Evolutionary conservation across 2,113 vertebrate genomes (phyloP).

Genomic region (Dasyurus viverrinus): DNA sequence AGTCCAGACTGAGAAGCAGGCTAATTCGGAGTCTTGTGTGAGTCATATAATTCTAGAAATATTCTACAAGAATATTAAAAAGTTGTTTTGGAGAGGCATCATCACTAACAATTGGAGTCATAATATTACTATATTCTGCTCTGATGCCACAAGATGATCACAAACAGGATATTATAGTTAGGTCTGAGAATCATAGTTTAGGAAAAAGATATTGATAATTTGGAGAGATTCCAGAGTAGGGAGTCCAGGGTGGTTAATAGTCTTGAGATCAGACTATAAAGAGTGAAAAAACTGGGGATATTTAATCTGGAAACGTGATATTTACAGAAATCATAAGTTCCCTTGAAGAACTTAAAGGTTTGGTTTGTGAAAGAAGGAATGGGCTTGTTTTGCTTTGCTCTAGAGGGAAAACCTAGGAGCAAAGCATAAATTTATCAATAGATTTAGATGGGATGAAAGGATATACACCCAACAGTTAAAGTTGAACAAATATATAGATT

Average conservation of each 20-base stretch:
- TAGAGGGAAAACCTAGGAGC: neutral
- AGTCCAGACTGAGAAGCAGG: neutral
- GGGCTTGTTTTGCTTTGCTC: neutral
- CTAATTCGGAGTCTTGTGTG: neutral
- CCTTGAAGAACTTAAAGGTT: neutral
- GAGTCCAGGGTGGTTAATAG: neutral
- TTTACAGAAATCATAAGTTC: neutral
- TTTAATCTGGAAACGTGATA: neutral
- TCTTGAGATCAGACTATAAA: neutral
- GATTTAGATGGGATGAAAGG: neutral
- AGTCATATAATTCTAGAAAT: neutral
- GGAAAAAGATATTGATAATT: neutral
- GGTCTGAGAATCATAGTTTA: neutral
- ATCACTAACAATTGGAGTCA: neutral
- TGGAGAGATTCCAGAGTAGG: neutral
- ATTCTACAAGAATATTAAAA: neutral
- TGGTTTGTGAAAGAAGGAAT: neutral
- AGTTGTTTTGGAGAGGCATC: neutral
- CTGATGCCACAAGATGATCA: neutral
- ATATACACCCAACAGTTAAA: neutral
- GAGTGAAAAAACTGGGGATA: neutral
- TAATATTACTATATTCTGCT: neutral
- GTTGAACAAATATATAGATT: neutral
- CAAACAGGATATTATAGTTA: neutral
- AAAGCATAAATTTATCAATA: neutral